Base-by-base conservation (phyloP, 2,113 vertebrate species). In the Tretioscincus oriximinensis region DNA sequence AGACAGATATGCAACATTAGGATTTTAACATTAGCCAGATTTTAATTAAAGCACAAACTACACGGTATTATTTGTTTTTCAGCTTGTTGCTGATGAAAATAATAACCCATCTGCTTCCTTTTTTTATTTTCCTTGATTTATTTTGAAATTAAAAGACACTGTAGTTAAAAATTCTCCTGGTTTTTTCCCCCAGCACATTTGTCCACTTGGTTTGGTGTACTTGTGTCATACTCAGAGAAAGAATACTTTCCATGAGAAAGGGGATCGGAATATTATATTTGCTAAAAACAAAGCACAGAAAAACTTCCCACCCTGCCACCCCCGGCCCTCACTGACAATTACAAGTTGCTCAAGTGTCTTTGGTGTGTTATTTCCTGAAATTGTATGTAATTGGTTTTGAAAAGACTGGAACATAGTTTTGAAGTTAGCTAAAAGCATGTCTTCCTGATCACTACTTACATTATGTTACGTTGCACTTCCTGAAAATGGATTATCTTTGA, bases 401-500 rank as follows among this genome's bases (percentile, higher is more conserved):
- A 84, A 89, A 89, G 86, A 80, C 92, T 85, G 87, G 89, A 93
- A 85, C 87, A 85, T 49, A 88, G 86, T 92, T 95, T 94, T 94
- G 90, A 93, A 92, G 90, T 91, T 88, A 78, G 86, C 84, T 92
- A 91, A 92, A 90, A 86, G 82, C 41, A 31, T 84, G 85, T 88
- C 78, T 84, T 94, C 89, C 95, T 95, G 90, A 87, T 93, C 90
- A 85, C 80, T 92, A 73, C 89, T 92, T 85, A 81, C 91, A 89
- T 94, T 84, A 73, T 86, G 79, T 88, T 88, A 89, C 95, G 95
- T 92, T 86, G 76, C 84, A 81, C 82, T 87, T 85, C 58, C 84
- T 92, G 88, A 93, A 93, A 96, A 96, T 93, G 94, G 85, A 93
- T 93, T 95, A 95, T 87, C 78, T 91, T 95, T 94, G 92, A 96